phyloP scores from a whole-genome alignment of 2,888 invertebrate species.

The Acleris holmiana region DNA sequence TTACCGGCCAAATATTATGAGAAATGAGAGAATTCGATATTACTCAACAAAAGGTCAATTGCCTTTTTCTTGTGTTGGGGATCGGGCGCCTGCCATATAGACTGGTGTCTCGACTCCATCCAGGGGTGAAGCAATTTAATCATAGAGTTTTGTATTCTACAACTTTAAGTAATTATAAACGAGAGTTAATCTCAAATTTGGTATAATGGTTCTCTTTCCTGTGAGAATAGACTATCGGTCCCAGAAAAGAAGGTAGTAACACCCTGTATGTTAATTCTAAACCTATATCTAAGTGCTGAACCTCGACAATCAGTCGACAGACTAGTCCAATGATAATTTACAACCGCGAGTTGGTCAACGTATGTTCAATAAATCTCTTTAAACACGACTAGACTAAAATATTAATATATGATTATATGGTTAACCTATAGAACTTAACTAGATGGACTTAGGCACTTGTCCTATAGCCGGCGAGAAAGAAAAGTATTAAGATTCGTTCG shows the following conservation, averaged over 20 bases:
- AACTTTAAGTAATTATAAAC: no score
- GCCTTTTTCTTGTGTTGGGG: conserved; percentile 4
- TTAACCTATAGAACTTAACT: conserved; percentile 24
- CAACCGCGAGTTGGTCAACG: conserved; percentile 32
- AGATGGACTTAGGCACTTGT: background rate
- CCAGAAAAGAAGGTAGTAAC: conserved; percentile 63
- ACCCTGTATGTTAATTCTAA: conserved; percentile 66
- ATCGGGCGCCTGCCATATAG: background rate
- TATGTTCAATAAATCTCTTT: conserved; percentile 29
- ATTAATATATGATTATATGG: conserved; percentile 26
- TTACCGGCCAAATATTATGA: conserved; percentile 1
- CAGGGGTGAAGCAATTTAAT: background rate
- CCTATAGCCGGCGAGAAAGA: background rate
- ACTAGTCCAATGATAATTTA: conserved; percentile 12
- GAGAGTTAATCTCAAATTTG: background rate
- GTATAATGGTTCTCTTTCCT: conserved; percentile 9
- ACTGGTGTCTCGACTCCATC: background rate
- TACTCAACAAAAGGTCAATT: background rate
- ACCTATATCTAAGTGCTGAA: conserved; percentile 51
- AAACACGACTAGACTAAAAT: conserved; percentile 25
- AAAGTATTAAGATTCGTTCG: no score
- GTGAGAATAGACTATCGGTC: conserved; percentile 21
- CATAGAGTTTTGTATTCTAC: background rate
- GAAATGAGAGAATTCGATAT: background rate
- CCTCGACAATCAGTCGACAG: conserved; percentile 11